phyloP scores from a whole-genome alignment of 2,113 vertebrate species.

The Cololabis saira region DNA sequence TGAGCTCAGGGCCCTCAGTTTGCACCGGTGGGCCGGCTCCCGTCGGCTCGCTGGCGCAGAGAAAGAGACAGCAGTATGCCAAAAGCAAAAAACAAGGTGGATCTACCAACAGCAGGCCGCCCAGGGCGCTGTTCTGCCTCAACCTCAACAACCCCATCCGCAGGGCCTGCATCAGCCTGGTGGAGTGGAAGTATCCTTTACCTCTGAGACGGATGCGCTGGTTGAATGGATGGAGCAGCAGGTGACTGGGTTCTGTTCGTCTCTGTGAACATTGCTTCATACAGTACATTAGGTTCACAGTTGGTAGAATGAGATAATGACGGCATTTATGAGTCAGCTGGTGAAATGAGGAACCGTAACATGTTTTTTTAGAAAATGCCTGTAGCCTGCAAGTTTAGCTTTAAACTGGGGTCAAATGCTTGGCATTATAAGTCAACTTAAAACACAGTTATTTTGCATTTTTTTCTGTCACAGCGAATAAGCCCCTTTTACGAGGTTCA shows the following conservation, averaged over 20 bases:
- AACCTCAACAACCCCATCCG: slow-evolving; percentile 98
- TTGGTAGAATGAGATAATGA: neutral
- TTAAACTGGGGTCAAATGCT: too few species aligned
- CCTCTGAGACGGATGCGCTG: neutral
- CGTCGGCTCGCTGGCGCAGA: slow-evolving; percentile 92
- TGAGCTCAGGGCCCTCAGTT: slow-evolving; percentile 75
- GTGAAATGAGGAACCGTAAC: too few species aligned
- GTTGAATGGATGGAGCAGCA: neutral
- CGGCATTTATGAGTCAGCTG: neutral
- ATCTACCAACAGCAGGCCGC: slow-evolving; percentile 91
- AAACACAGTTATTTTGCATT: too few species aligned
- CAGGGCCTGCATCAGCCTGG: slow-evolving; percentile 98
- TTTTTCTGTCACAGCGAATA: too few species aligned
- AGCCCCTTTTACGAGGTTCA: too few species aligned
- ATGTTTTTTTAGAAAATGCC: neutral
- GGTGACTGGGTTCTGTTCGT: slow-evolving; percentile 3
- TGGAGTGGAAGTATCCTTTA: slow-evolving; percentile 99
- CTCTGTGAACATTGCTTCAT: neutral
- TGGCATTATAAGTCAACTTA: too few species aligned
- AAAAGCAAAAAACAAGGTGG: slow-evolving; percentile 99
- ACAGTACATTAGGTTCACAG: neutral
- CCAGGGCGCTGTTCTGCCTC: slow-evolving; percentile 97
- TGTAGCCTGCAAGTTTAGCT: neutral
- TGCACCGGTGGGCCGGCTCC: slow-evolving; percentile 74
- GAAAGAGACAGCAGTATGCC: slow-evolving; percentile 98